Conservation (phyloP, 1,140 invertebrate genomes). For the Schlechtendalia chinensis region DNA sequence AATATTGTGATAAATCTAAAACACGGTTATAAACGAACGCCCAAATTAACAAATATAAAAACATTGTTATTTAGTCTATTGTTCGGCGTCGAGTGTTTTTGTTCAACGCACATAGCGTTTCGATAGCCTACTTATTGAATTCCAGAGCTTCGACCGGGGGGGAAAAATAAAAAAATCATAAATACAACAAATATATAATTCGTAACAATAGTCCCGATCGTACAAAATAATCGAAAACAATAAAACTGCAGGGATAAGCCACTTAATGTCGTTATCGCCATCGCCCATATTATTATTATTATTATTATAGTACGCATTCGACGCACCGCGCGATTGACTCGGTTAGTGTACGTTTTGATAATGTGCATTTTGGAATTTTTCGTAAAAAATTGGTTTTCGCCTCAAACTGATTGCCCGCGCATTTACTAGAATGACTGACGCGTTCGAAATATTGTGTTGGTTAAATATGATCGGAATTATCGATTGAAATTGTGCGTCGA, state of each 20-base stretch:
- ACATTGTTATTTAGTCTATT: slow-evolving; percentile 3
- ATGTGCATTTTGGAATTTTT: slow-evolving; percentile 29
- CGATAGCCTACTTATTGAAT: slow-evolving; percentile 34
- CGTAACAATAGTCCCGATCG: neutral
- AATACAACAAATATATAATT: slow-evolving; percentile 28
- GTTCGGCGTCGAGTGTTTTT: slow-evolving; percentile 11
- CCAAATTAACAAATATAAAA: slow-evolving; percentile 4
- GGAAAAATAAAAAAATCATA: neutral
- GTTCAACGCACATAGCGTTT: slow-evolving; percentile 2
- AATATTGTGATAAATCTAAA: neutral
- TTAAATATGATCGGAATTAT: neutral
- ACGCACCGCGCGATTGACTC: neutral
- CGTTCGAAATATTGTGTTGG: neutral
- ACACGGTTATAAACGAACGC: neutral
- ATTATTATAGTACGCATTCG: neutral
- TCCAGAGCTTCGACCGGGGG: neutral
- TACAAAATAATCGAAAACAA: slow-evolving; percentile 18
- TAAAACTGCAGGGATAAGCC: slow-evolving; percentile 33
- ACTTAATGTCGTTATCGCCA: slow-evolving; percentile 20
- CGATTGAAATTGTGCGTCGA: neutral
- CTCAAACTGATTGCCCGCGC: neutral
- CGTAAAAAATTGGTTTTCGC: slow-evolving; percentile 8
- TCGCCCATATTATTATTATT: neutral
- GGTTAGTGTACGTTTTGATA: neutral
- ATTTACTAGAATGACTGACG: slow-evolving; percentile 2